A percentile compares a stretch with the other conserved stretches of the same genome.
These are phyloP conservation scores for Philaenus spumarius DNA, from an alignment of 1,140 invertebrate species.

Conservation along the genomic window DNA sequence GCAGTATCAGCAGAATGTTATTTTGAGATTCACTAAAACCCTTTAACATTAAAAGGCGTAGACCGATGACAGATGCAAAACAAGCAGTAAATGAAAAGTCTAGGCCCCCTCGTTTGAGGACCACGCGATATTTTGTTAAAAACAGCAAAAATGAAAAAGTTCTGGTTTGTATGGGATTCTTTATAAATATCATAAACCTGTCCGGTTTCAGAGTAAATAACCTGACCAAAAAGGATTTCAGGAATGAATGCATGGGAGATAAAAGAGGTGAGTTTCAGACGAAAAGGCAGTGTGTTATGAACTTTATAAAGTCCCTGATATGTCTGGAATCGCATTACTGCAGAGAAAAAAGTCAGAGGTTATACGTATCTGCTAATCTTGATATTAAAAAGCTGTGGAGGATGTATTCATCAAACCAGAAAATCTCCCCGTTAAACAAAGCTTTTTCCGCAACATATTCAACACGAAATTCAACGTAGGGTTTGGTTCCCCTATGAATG, in stretches of 20 bases:
- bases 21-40: constrained; percentile 9
- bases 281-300: constrained; percentile 9
- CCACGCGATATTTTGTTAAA: constrained; percentile 5
- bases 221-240: too few relatives aligned
- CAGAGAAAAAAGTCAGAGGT: neutral
- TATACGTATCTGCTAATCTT: constrained; percentile 1
- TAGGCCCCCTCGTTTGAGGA: neutral
- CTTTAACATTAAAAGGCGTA: neutral
- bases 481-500: constrained; percentile 16
- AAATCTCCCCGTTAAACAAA: constrained; percentile 15
- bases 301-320: neutral
- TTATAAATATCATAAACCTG: constrained; percentile 1
- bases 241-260: neutral
- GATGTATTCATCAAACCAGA: neutral
- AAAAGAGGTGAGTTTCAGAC: constrained; percentile 10
- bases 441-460: constrained; percentile 24
- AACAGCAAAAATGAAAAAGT: constrained; percentile 4
- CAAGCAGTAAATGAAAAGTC: neutral
- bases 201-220: constrained; percentile 9
- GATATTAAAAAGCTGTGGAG: constrained; percentile 9
- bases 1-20: neutral
- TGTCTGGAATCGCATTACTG: too few relatives aligned
- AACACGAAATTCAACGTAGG: constrained; percentile 24
- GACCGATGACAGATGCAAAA: constrained; percentile 1
- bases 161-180: neutral